Conservation (phyloP, 2,888 invertebrate genomes). For the Coleophora deauratella region DNA sequence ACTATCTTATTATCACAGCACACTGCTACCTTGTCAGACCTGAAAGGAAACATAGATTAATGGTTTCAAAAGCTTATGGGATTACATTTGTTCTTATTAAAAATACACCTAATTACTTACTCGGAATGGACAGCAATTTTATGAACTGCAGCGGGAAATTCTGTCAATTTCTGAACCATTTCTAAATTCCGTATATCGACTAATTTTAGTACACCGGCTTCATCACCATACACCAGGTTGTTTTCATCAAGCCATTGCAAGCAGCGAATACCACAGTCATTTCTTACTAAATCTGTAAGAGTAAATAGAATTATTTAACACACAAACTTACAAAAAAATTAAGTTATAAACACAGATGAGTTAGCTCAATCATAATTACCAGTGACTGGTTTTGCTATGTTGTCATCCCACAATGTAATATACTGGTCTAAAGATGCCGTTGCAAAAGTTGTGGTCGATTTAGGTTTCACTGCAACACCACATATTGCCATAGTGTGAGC, state of each 20-base stretch:
- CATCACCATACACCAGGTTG: slow-evolving; percentile 54
- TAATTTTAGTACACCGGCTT: slow-evolving; percentile 47
- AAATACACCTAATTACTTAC: slow-evolving; percentile 30
- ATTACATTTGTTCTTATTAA: background rate
- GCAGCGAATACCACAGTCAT: slow-evolving; percentile 52
- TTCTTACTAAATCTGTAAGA: slow-evolving; percentile 43
- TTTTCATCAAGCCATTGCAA: slow-evolving; percentile 58
- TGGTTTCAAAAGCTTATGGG: background rate
- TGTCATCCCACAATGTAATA: slow-evolving; percentile 72
- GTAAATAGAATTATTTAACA: too few relatives aligned
- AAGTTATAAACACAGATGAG: too few relatives aligned
- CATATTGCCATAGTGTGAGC: slow-evolving; percentile 63
- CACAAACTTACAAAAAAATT: too few relatives aligned
- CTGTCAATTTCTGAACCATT: slow-evolving; percentile 25
- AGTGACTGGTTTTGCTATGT: slow-evolving; percentile 39
- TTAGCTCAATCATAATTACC: slow-evolving; percentile 40
- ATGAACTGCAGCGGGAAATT: slow-evolving; percentile 57
- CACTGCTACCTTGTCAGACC: slow-evolving; percentile 46
- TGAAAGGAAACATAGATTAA: slow-evolving; percentile 26
- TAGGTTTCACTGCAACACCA: slow-evolving; percentile 62
- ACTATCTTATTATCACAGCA: slow-evolving; percentile 63
- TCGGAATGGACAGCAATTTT: slow-evolving; percentile 39
- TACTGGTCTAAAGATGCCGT: slow-evolving; percentile 71
- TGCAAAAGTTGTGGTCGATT: slow-evolving; percentile 58
- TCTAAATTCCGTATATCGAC: slow-evolving; percentile 48